Percentiles rank a stretch among this genome's conserved stretches.
Conservation (phyloP, 2,113 vertebrate species). For the Myotis davidii region DNA sequence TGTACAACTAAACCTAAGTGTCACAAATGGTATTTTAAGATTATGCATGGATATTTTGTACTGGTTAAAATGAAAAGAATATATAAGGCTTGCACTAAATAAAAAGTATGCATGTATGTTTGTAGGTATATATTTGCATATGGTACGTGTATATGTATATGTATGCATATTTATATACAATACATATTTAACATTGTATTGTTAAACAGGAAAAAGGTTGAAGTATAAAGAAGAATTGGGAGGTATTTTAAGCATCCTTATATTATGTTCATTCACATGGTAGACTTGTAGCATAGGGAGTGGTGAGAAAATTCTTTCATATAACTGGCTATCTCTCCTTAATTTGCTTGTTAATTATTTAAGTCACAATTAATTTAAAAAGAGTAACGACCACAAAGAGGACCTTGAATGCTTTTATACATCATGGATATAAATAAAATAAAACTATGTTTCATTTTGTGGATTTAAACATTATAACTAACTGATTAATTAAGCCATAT, state of each 20-base stretch:
- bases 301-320: background rate
- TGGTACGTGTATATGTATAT: no score
- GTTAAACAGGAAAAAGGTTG: no score
- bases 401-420: background rate
- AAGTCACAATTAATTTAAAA: background rate
- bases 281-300: background rate
- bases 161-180: no score
- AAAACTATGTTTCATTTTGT: background rate
- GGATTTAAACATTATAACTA: background rate
- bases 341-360: background rate
- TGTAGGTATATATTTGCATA: no score
- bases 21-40: background rate
- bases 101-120: no score
- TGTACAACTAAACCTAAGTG: background rate
- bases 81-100: no score
- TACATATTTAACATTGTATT: no score
- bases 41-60: background rate
- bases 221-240: no score
- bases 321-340: background rate
- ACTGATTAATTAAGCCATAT: background rate
- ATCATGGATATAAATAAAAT: background rate
- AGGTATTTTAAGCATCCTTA: no score
- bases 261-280: no score
- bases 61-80: background rate
- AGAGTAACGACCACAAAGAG: background rate